A percentile compares a stretch with the other conserved stretches of the same genome.
phyloP scores from a whole-genome alignment of 2,888 invertebrate genomes.

The Caenorhabditis panamensis region DNA sequence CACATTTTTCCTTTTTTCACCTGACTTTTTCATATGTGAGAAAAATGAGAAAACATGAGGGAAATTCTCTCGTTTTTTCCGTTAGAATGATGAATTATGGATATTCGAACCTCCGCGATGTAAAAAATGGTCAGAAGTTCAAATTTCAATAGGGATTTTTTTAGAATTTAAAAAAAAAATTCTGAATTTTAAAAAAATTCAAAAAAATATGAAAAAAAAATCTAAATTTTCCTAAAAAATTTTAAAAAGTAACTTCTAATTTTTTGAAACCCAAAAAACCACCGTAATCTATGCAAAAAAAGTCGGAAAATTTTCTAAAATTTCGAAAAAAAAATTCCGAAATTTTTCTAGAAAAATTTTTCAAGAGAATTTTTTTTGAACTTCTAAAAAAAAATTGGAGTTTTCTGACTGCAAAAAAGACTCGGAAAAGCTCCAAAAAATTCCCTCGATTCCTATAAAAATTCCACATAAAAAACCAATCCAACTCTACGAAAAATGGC shows the following conservation, averaged over 20 bases:
- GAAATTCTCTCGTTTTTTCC: background rate
- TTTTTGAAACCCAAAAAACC: background rate
- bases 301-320: no score
- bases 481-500: background rate
- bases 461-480: background rate
- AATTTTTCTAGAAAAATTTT: no score
- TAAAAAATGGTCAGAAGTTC: background rate
- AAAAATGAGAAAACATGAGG: background rate
- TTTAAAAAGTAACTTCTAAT: background rate
- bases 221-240: background rate
- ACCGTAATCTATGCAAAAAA: no score
- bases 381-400: no score
- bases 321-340: no score
- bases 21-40: background rate
- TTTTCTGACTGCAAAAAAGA: background rate
- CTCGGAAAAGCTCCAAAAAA: background rate
- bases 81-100: conserved; percentile 14
- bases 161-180: background rate
- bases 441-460: background rate
- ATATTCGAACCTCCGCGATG: background rate
- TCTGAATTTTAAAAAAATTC: background rate
- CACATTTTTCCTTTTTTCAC: no score
- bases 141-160: no score
- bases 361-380: no score
- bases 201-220: background rate